A percentile compares a stretch with the other conserved stretches of the same genome.
These are phyloP conservation scores for Zygaena filipendulae DNA, from an alignment of 2,888 invertebrate genomes.

Conservation along the genomic window DNA sequence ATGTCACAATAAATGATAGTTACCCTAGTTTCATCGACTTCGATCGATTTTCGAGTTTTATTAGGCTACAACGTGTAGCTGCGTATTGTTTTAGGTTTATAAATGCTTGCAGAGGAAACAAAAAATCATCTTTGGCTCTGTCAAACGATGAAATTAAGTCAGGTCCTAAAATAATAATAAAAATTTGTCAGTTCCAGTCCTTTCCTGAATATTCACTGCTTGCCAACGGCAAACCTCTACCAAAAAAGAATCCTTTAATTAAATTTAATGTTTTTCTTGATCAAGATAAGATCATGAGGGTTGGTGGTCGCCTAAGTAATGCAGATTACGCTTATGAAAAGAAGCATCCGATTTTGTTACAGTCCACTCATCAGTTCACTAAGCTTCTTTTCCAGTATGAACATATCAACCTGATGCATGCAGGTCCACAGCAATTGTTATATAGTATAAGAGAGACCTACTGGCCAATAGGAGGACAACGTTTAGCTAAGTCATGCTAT, in stretches of 20 bases:
- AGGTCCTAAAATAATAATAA: no score
- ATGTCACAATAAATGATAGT: no score
- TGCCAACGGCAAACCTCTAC: conserved; percentile 6
- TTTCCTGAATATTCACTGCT: conserved; percentile 17
- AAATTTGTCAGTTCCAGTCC: conserved; percentile 13
- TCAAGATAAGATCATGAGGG: conserved; percentile 15
- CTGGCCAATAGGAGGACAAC: conserved; percentile 19
- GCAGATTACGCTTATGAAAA: conserved; percentile 15
- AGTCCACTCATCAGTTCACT: conserved; percentile 19
- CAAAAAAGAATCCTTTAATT: conserved; percentile 10
- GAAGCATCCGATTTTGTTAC: conserved; percentile 21
- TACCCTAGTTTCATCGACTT: no score
- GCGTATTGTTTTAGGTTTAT: conserved; percentile 17
- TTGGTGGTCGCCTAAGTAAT: conserved; percentile 20
- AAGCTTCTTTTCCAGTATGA: conserved; percentile 10
- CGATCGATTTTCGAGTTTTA: no score
- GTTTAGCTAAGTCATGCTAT: conserved; percentile 9
- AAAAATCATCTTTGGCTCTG: no score
- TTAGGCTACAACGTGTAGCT: conserved; percentile 10
- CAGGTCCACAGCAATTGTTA: conserved; percentile 18
- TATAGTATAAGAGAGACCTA: conserved; percentile 13
- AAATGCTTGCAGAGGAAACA: conserved; percentile 7
- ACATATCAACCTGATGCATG: conserved; percentile 13
- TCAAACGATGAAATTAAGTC: no score
- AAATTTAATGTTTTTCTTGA: conserved; percentile 18